Evolutionary conservation across 1,140 invertebrate genomes (phyloP).

Genomic region (Drosophila willistoni): DNA sequence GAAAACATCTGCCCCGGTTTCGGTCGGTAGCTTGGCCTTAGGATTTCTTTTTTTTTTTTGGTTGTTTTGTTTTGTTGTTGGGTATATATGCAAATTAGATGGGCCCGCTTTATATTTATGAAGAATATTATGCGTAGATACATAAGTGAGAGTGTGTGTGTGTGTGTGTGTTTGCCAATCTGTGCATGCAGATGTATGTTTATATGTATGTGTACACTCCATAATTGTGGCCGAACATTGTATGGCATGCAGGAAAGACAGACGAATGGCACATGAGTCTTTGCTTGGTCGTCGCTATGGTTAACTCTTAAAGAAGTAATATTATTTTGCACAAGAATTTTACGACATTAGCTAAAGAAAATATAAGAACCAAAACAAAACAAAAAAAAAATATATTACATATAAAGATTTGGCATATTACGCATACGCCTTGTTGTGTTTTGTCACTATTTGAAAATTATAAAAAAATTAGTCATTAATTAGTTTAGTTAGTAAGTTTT

Average conservation of each 20-base stretch:
- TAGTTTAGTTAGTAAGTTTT: no score
- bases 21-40: conserved; percentile 40
- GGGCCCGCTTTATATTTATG: conserved; percentile 74
- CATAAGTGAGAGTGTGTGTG: conserved; percentile 19
- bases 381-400: no score
- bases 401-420: background rate
- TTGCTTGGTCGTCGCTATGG: conserved; percentile 41
- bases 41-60: conserved; percentile 24
- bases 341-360: conserved; percentile 63
- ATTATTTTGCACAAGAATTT: conserved; percentile 55
- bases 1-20: conserved; percentile 67
- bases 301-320: conserved; percentile 49
- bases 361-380: background rate
- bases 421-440: background rate
- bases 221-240: conserved; percentile 71
- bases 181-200: conserved; percentile 7
- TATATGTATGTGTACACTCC: conserved; percentile 14
- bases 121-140: conserved; percentile 71
- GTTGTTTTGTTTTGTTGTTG: conserved; percentile 8
- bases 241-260: conserved; percentile 26
- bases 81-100: conserved; percentile 71
- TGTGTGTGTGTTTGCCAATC: conserved; percentile 21
- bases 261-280: conserved; percentile 54
- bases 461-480: no score
- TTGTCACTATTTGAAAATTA: no score